A percentile compares a stretch with the other conserved stretches of the same genome.
Evolutionary conservation across 1,140 invertebrate species (phyloP).

Genomic region (Centruroides vittatus): DNA sequence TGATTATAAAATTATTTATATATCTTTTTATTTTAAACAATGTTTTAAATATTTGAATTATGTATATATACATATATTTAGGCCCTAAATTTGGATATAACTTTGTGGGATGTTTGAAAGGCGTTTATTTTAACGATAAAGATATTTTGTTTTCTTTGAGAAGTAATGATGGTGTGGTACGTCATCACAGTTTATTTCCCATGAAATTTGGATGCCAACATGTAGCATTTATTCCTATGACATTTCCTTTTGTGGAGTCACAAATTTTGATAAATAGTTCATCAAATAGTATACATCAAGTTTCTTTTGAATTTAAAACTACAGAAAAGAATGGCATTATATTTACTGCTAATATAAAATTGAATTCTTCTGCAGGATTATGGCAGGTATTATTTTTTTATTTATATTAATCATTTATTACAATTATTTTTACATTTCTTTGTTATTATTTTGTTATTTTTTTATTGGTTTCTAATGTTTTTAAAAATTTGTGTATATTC

Average conservation of each 20-base stretch:
- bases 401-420: too few species aligned
- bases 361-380: too few species aligned
- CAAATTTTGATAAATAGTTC: conserved; percentile 65
- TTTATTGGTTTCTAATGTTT: too few species aligned
- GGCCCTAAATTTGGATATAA: conserved; percentile 31
- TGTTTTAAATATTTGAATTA: too few species aligned
- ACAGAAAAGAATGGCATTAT: conserved; percentile 64
- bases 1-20: neutral
- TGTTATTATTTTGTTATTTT: too few species aligned
- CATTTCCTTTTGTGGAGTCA: conserved; percentile 75
- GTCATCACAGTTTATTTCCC: conserved; percentile 50
- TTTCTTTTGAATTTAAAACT: conserved; percentile 79
- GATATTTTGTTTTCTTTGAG: conserved; percentile 77
- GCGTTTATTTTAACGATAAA: conserved; percentile 82
- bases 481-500: too few species aligned
- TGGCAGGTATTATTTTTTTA: too few species aligned
- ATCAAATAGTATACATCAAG: conserved; percentile 46
- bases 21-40: too few species aligned
- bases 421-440: too few species aligned
- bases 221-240: conserved; percentile 75
- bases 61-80: conserved; percentile 16
- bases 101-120: conserved; percentile 69
- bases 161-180: conserved; percentile 42
- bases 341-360: conserved; percentile 58
- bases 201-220: conserved; percentile 68